Evolutionary conservation across 1,140 invertebrate genomes (phyloP).

Genomic region (Berghia stephanieae): DNA sequence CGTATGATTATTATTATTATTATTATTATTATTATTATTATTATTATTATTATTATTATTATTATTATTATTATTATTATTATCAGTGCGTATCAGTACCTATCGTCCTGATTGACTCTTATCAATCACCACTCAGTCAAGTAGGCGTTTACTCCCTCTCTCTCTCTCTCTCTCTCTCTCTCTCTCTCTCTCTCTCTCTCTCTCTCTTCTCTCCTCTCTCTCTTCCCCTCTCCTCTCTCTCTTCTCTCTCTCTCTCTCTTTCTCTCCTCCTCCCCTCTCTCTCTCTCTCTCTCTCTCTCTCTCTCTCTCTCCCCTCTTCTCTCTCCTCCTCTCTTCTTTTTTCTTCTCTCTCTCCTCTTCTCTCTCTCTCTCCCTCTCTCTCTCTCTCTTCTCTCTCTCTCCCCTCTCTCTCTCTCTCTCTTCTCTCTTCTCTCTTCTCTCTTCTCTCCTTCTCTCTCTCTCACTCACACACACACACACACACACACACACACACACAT

Average conservation of each 20-base stretch:
- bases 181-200: background rate
- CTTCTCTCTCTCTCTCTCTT: conserved; percentile 5
- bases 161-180: background rate
- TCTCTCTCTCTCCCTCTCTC: conserved; percentile 20
- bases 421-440: conserved; percentile 27
- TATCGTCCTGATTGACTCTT: too few species aligned
- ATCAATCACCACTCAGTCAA: too few species aligned
- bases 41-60: background rate
- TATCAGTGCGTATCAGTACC: too few species aligned
- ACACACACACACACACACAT: background rate
- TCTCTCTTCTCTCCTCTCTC: background rate
- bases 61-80: background rate
- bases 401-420: conserved; percentile 7
- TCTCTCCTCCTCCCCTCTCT: conserved; percentile 9
- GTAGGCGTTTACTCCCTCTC: background rate
- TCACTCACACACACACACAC: background rate
- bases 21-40: background rate
- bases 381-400: conserved; percentile 16
- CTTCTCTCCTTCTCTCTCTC: conserved; percentile 14
- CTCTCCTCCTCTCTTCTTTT: background rate
- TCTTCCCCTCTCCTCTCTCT: background rate
- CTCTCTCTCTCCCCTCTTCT: background rate
- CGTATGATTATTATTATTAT: background rate
- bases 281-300: background rate
- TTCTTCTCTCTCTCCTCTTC: background rate